phyloP scores from a whole-genome alignment of 2,888 invertebrate species.

The Drosophila nigricruria region DNA sequence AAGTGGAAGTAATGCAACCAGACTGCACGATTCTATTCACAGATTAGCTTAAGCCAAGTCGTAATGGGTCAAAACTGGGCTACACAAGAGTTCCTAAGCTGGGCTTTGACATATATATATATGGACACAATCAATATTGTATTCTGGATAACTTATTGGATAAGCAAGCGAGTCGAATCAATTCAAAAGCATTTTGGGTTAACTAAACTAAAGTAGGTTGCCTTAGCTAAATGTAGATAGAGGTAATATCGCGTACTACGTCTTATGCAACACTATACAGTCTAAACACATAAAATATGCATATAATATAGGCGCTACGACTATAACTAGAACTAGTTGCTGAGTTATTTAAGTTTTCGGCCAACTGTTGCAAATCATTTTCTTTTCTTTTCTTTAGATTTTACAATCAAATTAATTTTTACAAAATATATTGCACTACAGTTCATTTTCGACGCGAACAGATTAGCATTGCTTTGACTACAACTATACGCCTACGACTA shows the following conservation, averaged over 20 bases:
- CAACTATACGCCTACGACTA: conserved; percentile 42
- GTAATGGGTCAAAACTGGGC: conserved; percentile 22
- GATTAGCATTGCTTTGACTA: conserved; percentile 42
- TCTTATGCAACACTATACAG: conserved; percentile 28
- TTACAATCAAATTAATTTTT: conserved; percentile 14
- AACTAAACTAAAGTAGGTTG: conserved; percentile 1
- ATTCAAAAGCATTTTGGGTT: conserved; percentile 3
- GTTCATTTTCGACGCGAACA: conserved; percentile 24
- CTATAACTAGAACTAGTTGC: conserved; percentile 20
- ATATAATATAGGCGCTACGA: conserved; percentile 13
- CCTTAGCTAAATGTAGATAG: conserved; percentile 13
- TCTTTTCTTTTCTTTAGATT: not conserved
- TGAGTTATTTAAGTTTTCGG: conserved; percentile 42
- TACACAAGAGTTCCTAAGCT: conserved; percentile 8
- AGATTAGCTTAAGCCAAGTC: conserved; percentile 2
- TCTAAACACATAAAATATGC: conserved; percentile 20
- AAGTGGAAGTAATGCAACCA: conserved; percentile 23
- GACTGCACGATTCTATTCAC: conserved; percentile 9
- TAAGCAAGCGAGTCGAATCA: not conserved
- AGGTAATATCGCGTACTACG: conserved; percentile 30
- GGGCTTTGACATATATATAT: conserved; percentile 1
- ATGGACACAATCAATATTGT: conserved; percentile 2
- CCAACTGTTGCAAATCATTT: conserved; percentile 21
- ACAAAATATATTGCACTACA: conserved; percentile 67
- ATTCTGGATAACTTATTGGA: not conserved